Evolutionary conservation across 2,797 vertebrate genomes (phyloP), one percentile per base, ranked within the genome.

Genomic region (Synanceia verrucosa): DNA sequence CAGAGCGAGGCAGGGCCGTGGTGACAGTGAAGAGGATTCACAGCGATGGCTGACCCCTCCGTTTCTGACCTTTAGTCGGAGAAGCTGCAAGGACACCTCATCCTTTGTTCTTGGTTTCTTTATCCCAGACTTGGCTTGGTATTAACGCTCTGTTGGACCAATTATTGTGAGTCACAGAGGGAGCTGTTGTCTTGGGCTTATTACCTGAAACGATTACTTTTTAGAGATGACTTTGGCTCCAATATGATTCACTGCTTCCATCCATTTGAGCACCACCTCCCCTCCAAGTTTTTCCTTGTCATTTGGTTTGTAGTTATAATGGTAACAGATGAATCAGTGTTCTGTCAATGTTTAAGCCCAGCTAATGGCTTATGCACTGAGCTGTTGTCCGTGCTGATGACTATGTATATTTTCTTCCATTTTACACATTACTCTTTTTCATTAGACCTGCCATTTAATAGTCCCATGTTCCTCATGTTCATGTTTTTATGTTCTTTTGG

Each of bases 181-280:
- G 82, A 87, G 84, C 71, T 73, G 76, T 89, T 89, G 84, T 88
- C 67, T 78, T 48, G 64, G 53, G 86, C 83, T 91, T 84, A 86
- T 91, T 90, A 89, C 82, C 89, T 89, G 83, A 81, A 86, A 91
- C 88, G 76, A 88, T 90, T 86, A 73, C 66, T 82, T 91, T 93
- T 82, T 76, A 83, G 79, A 90, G 73, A 89, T 80, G 78, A 83
- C 89, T 91, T 88, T 87, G 77, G 66, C 74, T 83, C 68, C 62
- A 63, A 79, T 63, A 73, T 89, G 86, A 93, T 90, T 94, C 89
- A 92, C 80, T 82, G 75, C 87, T 89, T 93, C 88, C 82, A 83
- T 91, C 90, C 76, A 84, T 92, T 91, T 83, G 57, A 76, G n/a
- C 78, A 56, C 60, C 69, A 59, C 60, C 16, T 9, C 24, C 60